Evolutionary conservation across 2,888 invertebrate species (phyloP).

Genomic region (Amaurobius ferox): DNA sequence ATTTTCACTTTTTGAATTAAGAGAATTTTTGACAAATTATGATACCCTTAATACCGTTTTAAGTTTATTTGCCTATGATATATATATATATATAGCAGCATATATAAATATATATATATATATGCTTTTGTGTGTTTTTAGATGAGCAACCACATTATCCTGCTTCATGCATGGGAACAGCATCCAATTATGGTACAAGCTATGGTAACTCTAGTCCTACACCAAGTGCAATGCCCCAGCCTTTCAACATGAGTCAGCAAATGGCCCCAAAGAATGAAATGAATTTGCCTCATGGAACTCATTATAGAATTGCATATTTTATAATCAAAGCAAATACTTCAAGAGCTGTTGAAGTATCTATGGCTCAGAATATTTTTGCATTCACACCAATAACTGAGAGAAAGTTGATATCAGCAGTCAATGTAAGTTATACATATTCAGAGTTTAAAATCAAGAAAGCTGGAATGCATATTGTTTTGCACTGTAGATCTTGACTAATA

Average conservation of each 20-base stretch:
- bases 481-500: too few relatives aligned
- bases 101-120: background rate
- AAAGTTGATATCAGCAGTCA: slow-evolving; percentile 81
- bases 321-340: slow-evolving; percentile 82
- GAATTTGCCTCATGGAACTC: background rate
- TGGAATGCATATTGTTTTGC: too few relatives aligned
- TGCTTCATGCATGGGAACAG: slow-evolving; percentile 2
- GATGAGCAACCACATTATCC: slow-evolving; percentile 71
- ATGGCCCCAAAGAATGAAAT: slow-evolving; percentile 35
- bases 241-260: slow-evolving; percentile 24
- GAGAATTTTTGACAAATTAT: too few relatives aligned
- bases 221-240: slow-evolving; percentile 67
- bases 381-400: slow-evolving; percentile 82
- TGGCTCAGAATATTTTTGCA: slow-evolving; percentile 81
- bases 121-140: slow-evolving; percentile 26
- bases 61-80: too few relatives aligned
- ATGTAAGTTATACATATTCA: slow-evolving; percentile 81
- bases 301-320: slow-evolving; percentile 79
- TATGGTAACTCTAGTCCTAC: slow-evolving; percentile 71
- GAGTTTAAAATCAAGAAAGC: too few relatives aligned
- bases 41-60: too few relatives aligned
- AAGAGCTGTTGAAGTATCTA: slow-evolving; percentile 81
- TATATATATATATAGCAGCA: too few relatives aligned
- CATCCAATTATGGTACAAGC: slow-evolving; percentile 66
- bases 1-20: too few relatives aligned